phyloP scores from a whole-genome alignment of 2,888 invertebrate species.

The Dicycla oo region DNA sequence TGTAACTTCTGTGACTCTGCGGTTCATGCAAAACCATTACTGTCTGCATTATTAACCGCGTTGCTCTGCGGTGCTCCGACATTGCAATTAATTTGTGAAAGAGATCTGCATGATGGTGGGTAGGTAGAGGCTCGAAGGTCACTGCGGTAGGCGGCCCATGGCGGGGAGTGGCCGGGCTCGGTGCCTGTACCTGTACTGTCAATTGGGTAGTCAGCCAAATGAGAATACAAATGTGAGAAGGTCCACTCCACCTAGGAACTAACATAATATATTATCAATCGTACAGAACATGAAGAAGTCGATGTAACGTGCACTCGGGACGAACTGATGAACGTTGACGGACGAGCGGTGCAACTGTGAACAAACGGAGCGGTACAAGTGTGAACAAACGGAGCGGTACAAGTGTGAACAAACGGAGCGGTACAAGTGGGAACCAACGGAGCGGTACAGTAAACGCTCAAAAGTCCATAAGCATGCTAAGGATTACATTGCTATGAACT shows the following conservation, averaged over 20 bases:
- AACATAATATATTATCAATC: too few species aligned
- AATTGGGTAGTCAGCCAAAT: not conserved
- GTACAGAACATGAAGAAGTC: not conserved
- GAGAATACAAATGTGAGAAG: not conserved
- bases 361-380: too few species aligned
- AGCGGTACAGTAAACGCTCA: too few species aligned
- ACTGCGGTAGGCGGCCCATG: too few species aligned
- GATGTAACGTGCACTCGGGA: not conserved
- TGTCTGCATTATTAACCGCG: conserved; percentile 30
- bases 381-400: too few species aligned
- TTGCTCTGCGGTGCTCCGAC: conserved; percentile 30
- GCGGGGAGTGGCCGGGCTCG: conserved; percentile 45
- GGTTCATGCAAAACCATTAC: conserved; percentile 40
- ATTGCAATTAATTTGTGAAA: conserved; percentile 32
- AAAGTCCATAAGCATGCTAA: too few species aligned
- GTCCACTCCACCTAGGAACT: not conserved
- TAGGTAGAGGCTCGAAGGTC: conserved; percentile 39
- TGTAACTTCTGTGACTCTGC: conserved; percentile 14
- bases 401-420: too few species aligned
- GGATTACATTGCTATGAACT: too few species aligned
- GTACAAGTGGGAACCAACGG: too few species aligned
- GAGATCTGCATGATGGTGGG: conserved; percentile 30
- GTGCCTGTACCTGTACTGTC: not conserved
- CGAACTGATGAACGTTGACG: not conserved
- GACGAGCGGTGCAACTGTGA: too few species aligned